Percentiles rank a stretch among this genome's conserved stretches.
Evolutionary conservation across 1,140 invertebrate species (phyloP).

Genomic region (Drosophila ohnishii): DNA sequence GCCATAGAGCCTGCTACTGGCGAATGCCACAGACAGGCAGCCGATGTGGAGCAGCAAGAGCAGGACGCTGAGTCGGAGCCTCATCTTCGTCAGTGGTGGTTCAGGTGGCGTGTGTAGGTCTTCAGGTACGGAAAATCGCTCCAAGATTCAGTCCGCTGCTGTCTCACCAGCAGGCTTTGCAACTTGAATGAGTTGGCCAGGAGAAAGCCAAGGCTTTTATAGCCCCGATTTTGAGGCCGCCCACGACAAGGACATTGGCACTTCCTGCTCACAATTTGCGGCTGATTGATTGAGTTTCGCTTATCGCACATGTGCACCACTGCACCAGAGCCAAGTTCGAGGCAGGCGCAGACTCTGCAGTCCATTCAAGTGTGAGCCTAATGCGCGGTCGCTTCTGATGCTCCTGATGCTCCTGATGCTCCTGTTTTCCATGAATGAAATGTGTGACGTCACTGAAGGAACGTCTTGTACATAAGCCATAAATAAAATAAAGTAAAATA

Average conservation of each 20-base stretch:
- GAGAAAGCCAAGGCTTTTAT: slow-evolving; percentile 48
- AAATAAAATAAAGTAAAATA: slow-evolving; percentile 6
- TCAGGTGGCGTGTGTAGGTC: slow-evolving; percentile 4
- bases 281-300: slow-evolving; percentile 81
- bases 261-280: slow-evolving; percentile 61
- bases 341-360: slow-evolving; percentile 24
- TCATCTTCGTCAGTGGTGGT: slow-evolving; percentile 27
- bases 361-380: slow-evolving; percentile 39
- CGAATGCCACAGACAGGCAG: slow-evolving; percentile 23
- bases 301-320: slow-evolving; percentile 83
- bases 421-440: slow-evolving; percentile 46
- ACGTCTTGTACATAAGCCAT: not conserved
- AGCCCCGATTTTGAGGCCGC: slow-evolving; percentile 8
- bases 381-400: slow-evolving; percentile 16
- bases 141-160: slow-evolving; percentile 17
- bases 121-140: slow-evolving; percentile 32
- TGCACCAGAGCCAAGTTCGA: slow-evolving; percentile 31
- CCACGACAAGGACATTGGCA: slow-evolving; percentile 11
- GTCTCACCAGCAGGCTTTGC: slow-evolving; percentile 43
- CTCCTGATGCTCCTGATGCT: not conserved
- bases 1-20: slow-evolving; percentile 11
- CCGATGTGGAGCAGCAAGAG: slow-evolving; percentile 52
- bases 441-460: slow-evolving; percentile 35
- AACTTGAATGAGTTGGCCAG: slow-evolving; percentile 56
- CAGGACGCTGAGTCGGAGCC: slow-evolving; percentile 54